These are phyloP conservation scores for Lysandra bellargus DNA, from an alignment of 2,888 invertebrate species.

Conservation along the genomic window DNA sequence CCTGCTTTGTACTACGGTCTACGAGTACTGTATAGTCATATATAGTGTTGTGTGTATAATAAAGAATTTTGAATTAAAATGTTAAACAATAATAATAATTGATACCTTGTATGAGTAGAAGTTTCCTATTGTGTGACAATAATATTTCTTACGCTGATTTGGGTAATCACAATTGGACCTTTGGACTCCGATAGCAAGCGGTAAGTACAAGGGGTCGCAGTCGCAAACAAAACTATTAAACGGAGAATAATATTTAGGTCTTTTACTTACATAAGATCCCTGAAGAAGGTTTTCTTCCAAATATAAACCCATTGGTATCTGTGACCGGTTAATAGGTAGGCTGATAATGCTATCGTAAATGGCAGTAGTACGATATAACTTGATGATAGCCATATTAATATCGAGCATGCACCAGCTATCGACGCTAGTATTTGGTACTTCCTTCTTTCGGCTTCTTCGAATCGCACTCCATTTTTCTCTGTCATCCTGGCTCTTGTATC, in stretches of 20 bases:
- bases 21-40: too few relatives aligned
- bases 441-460: conserved; percentile 67
- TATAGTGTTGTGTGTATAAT: too few relatives aligned
- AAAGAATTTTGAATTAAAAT: too few relatives aligned
- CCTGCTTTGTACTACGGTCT: too few relatives aligned
- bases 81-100: background rate
- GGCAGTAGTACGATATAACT: conserved; percentile 51
- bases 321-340: conserved; percentile 67
- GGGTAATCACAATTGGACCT: background rate
- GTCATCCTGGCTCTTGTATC: conserved; percentile 63
- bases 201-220: background rate
- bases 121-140: background rate
- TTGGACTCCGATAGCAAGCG: background rate
- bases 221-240: background rate
- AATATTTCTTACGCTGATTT: background rate
- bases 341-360: conserved; percentile 51
- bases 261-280: conserved; percentile 66
- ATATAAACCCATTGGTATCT: conserved; percentile 76
- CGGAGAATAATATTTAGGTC: background rate
- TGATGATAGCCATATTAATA: conserved; percentile 55
- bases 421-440: conserved; percentile 55
- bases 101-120: background rate
- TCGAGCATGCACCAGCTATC: conserved; percentile 50
- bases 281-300: conserved; percentile 64
- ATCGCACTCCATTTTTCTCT: conserved; percentile 66